phyloP scores from a whole-genome alignment of 2,888 invertebrate species.

The Dolichopus griseipennis region DNA sequence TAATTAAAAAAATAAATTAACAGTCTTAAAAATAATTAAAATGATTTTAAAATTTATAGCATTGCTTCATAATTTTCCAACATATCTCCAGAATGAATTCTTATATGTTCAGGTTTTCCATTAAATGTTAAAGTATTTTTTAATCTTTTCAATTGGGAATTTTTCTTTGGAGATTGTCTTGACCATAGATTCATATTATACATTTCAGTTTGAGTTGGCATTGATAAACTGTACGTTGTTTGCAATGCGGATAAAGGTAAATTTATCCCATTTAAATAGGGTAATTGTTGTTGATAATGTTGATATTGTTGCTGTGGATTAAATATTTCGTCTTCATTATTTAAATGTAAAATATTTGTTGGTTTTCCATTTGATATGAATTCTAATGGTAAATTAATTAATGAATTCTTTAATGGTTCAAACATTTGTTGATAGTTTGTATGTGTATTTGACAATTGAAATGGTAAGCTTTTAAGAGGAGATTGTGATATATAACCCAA shows the following conservation, averaged over 20 bases:
- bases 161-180: constrained; percentile 40
- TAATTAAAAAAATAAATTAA: not conserved
- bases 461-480: constrained; percentile 36
- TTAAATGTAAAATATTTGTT: constrained; percentile 46
- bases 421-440: not conserved
- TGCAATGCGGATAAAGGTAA: not conserved
- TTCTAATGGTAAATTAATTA: constrained; percentile 63
- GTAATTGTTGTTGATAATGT: constrained; percentile 9
- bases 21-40: not conserved
- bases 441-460: constrained; percentile 1
- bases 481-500: constrained; percentile 77
- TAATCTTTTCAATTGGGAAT: constrained; percentile 56
- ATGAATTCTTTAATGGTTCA: constrained; percentile 44
- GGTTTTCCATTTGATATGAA: constrained; percentile 70
- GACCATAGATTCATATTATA: not conserved
- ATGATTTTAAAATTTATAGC: not conserved
- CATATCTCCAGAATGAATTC: constrained; percentile 13
- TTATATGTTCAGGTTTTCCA: constrained; percentile 40
- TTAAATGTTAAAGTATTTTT: constrained; percentile 65
- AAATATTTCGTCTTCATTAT: constrained; percentile 43
- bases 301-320: constrained; percentile 41
- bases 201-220: constrained; percentile 8
- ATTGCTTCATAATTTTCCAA: not conserved
- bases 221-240: not conserved
- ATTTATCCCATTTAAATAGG: not conserved